Evolutionary conservation across 1,140 invertebrate species (phyloP), one percentile per base, ranked within the genome.

Genomic region (Eciton burchellii): DNA sequence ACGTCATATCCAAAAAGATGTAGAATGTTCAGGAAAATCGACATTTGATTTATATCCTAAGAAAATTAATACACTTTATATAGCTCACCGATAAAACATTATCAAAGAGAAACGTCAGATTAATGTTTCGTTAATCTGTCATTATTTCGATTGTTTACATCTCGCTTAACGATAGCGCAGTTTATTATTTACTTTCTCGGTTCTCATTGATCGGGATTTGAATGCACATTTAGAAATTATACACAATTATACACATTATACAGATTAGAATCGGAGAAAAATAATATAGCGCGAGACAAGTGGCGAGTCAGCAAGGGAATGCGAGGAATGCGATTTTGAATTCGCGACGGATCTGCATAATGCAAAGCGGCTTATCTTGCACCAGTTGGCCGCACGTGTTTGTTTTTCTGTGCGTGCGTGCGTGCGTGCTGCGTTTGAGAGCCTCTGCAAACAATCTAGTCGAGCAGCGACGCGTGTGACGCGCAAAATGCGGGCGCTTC

Each of bases 371-470:
- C 49, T 83, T 82, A 74, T 70, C 68, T 85, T 21, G 62, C 66
- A 54, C 52, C 41, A 57, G 56, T 57, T 60, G 57, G 41, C 21
- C 16, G 66, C 12, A 60, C 74, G 11, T 71, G 87, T 89, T 88
- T 86, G 88, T 84, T 84, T 86, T 84, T 70, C 43, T 70, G 41
- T 4, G 24, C 74, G 35, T n/a, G n/a, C n/a, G n/a, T n/a, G n/a
- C n/a, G 63, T 56, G 52, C 54, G 60, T 24, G 43, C 21, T 5
- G 21, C 57, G 91, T 93, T 94, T 94, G 93, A 94, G 93, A 94
- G 93, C 93, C 93, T 92, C 93, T 94, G 93, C 93, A 94, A 94
- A 94, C 93, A 94, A 94, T 94, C 93, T 94, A 94, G 92, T 93
- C 88, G 93, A 77, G 86, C 93, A 94, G 92, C 93, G 93, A 94